These are phyloP conservation scores for Alosa sapidissima DNA, from an alignment of 2,797 vertebrate genomes.

Conservation along the genomic window DNA sequence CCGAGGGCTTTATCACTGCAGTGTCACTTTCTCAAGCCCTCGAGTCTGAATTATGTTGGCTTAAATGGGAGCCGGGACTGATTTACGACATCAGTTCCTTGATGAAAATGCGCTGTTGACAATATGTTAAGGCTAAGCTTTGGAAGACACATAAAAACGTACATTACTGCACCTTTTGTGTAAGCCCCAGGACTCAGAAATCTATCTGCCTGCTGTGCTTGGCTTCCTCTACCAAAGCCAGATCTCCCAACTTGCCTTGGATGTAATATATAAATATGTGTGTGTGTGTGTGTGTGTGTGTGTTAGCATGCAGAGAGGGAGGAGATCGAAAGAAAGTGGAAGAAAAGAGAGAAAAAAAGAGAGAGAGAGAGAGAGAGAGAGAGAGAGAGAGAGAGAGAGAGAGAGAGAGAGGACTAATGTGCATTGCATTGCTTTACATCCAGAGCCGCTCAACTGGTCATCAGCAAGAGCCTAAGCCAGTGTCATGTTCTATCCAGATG, in stretches of 20 bases:
- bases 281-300: constrained; percentile 23
- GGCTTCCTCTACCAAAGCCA: background rate
- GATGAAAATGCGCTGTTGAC: constrained; percentile 45
- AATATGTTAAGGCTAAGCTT: too few relatives aligned
- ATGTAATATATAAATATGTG: background rate
- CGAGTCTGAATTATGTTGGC: background rate
- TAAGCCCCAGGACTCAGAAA: background rate
- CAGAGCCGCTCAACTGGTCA: constrained; percentile 56
- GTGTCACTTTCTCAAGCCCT: constrained; percentile 11
- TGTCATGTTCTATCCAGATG: constrained; percentile 9
- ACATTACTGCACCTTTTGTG: background rate
- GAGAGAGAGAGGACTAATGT: constrained; percentile 10
- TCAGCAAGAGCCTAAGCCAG: constrained; percentile 43
- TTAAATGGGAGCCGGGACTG: constrained; percentile 29
- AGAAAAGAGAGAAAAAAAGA: background rate
- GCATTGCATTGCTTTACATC: constrained; percentile 22
- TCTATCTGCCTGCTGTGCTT: background rate
- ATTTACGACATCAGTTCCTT: constrained; percentile 42
- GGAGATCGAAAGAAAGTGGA: background rate
- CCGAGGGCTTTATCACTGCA: constrained; percentile 28
- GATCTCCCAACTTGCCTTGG: background rate
- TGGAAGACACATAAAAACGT: background rate
- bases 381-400: background rate
- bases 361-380: background rate
- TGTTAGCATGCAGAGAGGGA: constrained; percentile 25